These are phyloP conservation scores for Callopanchax toddi DNA, from an alignment of 2,113 vertebrate species.

Conservation along the genomic window DNA sequence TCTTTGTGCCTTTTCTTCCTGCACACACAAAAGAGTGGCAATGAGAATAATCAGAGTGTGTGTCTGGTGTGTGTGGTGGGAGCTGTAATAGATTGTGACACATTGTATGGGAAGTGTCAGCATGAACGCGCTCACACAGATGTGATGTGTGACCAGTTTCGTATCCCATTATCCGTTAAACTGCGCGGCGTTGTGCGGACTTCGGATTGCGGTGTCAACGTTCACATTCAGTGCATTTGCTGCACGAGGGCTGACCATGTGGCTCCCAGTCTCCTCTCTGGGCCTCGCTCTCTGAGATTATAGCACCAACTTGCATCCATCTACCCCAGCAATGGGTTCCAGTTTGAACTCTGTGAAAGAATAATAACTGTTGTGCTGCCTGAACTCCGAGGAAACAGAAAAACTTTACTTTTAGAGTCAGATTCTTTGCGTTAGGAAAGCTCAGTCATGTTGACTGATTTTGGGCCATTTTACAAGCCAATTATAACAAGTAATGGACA, in stretches of 20 bases:
- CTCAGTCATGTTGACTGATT: neutral
- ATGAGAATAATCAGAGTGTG: conserved; percentile 25
- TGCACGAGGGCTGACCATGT: conserved; percentile 31
- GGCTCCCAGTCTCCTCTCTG: conserved; percentile 23
- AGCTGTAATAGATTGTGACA: conserved; percentile 59
- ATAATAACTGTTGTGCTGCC: conserved; percentile 16
- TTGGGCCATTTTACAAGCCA: neutral
- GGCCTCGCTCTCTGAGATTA: neutral
- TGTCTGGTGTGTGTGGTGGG: conserved; percentile 5
- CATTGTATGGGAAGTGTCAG: conserved; percentile 32
- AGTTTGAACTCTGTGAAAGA: conserved; percentile 33
- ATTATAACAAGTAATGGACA: neutral
- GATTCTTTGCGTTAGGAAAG: neutral
- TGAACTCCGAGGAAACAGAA: neutral
- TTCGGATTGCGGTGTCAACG: conserved; percentile 56
- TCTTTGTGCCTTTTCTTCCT: conserved; percentile 2
- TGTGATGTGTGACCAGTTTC: conserved; percentile 55
- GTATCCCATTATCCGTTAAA: conserved; percentile 55
- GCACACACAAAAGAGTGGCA: conserved; percentile 24
- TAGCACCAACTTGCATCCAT: conserved; percentile 41
- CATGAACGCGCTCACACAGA: conserved; percentile 43
- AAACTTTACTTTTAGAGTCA: neutral
- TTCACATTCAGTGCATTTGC: conserved; percentile 26
- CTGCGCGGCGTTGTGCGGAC: neutral
- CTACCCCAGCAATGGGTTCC: conserved; percentile 25